A percentile compares a stretch with the other conserved stretches of the same genome.
Conservation (phyloP, 2,888 invertebrate genomes). For the Limenitis arthemis region DNA sequence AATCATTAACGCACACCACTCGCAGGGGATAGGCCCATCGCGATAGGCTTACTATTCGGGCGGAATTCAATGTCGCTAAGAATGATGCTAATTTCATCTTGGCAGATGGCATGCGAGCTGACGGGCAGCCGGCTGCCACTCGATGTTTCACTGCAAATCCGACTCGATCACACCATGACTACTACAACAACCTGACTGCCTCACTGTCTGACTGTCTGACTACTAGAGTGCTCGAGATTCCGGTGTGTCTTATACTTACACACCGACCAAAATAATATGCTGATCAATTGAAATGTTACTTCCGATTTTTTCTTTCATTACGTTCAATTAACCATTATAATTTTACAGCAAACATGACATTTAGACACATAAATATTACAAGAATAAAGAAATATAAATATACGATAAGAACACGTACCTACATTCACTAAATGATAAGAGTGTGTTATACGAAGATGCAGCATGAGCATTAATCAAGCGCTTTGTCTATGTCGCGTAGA, state of each 20-base stretch:
- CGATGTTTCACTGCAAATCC: slow-evolving; percentile 7
- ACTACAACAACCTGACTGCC: neutral
- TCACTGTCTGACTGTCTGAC: neutral
- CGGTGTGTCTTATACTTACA: neutral
- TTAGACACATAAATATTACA: too few relatives aligned
- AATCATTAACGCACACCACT: slow-evolving; percentile 3
- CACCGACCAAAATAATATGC: neutral
- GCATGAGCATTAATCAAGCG: slow-evolving; percentile 12
- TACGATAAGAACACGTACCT: neutral
- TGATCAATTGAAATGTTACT: too few relatives aligned
- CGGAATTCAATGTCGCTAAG: slow-evolving; percentile 39
- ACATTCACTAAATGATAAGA: slow-evolving; percentile 7
- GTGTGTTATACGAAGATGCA: slow-evolving; percentile 1
- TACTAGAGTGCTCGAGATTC: neutral
- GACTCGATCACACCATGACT: neutral
- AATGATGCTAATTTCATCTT: slow-evolving; percentile 55
- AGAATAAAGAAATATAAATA: too few relatives aligned
- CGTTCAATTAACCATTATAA: too few relatives aligned
- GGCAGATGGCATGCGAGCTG: slow-evolving; percentile 38
- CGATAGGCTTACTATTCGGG: slow-evolving; percentile 5
- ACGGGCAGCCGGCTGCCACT: slow-evolving; percentile 19
- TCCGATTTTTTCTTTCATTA: too few relatives aligned
- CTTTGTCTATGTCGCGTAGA: slow-evolving; percentile 15
- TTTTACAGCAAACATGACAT: too few relatives aligned
- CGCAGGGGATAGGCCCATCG: slow-evolving; percentile 1